A percentile compares a stretch with the other conserved stretches of the same genome.
phyloP scores from a whole-genome alignment of 2,113 vertebrate genomes.

The Epinephelus lanceolatus region DNA sequence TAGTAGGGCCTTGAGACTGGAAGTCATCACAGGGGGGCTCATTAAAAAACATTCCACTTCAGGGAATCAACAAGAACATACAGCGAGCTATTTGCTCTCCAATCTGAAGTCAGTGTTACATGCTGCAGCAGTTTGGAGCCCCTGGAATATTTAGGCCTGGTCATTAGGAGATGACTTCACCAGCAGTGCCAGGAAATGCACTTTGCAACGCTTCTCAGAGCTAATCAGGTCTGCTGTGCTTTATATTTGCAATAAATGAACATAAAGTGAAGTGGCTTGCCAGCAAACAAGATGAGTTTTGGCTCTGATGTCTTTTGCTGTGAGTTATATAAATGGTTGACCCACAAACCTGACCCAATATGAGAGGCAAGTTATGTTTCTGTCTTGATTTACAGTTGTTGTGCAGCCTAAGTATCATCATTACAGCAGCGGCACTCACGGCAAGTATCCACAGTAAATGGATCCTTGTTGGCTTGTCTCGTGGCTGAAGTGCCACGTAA shows the following conservation, averaged over 20 bases:
- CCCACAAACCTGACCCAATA: constrained; percentile 53
- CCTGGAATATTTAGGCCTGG: constrained; percentile 35
- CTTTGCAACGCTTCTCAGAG: constrained; percentile 25
- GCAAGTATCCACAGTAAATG: constrained; percentile 33
- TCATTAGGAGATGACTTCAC: constrained; percentile 47
- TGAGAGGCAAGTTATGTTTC: constrained; percentile 38
- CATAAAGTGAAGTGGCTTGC: constrained; percentile 42
- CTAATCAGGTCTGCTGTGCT: constrained; percentile 55
- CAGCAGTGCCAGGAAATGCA: constrained; percentile 29
- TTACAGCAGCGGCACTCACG: constrained; percentile 21
- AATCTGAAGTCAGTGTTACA: constrained; percentile 39
- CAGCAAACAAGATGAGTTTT: constrained; percentile 56
- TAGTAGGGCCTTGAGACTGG: constrained; percentile 43
- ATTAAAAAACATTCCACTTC: constrained; percentile 76
- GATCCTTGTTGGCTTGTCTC: constrained; percentile 29
- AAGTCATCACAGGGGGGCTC: constrained; percentile 73
- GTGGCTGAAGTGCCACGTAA: background rate
- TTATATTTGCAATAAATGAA: constrained; percentile 53
- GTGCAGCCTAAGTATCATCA: constrained; percentile 47
- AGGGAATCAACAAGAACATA: constrained; percentile 64
- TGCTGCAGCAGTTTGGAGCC: constrained; percentile 18
- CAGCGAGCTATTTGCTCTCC: constrained; percentile 27
- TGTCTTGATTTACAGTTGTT: constrained; percentile 49
- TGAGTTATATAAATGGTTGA: constrained; percentile 49
- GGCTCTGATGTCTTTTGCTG: constrained; percentile 38